Percentiles rank a stretch among this genome's conserved stretches.
Evolutionary conservation across 2,797 vertebrate species (phyloP).

Genomic region (Apogon hyalosoma): DNA sequence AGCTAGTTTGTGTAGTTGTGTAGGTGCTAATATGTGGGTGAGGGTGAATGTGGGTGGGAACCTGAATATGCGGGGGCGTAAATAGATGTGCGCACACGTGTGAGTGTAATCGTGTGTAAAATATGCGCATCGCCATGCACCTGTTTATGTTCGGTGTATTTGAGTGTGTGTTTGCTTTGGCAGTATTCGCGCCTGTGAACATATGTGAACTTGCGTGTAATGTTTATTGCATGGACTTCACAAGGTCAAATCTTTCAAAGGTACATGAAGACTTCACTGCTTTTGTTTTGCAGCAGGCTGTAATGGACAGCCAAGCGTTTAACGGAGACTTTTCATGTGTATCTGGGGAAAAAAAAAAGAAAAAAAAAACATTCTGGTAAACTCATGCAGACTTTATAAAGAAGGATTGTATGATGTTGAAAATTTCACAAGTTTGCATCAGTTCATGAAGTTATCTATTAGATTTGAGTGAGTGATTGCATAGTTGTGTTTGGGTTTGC

Average conservation of each 20-base stretch:
- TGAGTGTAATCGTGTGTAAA: slow-evolving; percentile 10
- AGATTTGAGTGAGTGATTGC: slow-evolving; percentile 29
- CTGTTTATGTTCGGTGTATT: slow-evolving; percentile 12
- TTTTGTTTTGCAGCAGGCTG: slow-evolving; percentile 49
- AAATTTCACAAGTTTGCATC: slow-evolving; percentile 55
- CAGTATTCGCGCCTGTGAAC: slow-evolving; percentile 7
- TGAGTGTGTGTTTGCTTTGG: slow-evolving; percentile 3
- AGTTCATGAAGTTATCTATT: slow-evolving; percentile 37
- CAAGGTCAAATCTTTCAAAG: slow-evolving; percentile 68
- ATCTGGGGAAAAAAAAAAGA: too few species aligned
- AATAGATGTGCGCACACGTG: slow-evolving; percentile 36
- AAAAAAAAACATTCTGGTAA: neutral
- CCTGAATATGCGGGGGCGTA: slow-evolving; percentile 37
- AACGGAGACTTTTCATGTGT: slow-evolving; percentile 8
- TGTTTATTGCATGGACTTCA: slow-evolving; percentile 11
- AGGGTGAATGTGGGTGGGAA: slow-evolving; percentile 46
- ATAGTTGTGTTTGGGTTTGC: slow-evolving; percentile 40
- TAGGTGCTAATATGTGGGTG: slow-evolving; percentile 52
- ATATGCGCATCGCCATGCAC: neutral
- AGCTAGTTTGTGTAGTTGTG: slow-evolving; percentile 70
- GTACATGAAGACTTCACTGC: slow-evolving; percentile 29
- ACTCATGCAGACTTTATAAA: slow-evolving; percentile 4
- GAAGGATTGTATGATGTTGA: slow-evolving; percentile 17
- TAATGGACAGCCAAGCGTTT: slow-evolving; percentile 43
- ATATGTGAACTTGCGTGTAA: slow-evolving; percentile 1